phyloP scores from a whole-genome alignment of 2,797 vertebrate species.

The Gallinago solitaria region DNA sequence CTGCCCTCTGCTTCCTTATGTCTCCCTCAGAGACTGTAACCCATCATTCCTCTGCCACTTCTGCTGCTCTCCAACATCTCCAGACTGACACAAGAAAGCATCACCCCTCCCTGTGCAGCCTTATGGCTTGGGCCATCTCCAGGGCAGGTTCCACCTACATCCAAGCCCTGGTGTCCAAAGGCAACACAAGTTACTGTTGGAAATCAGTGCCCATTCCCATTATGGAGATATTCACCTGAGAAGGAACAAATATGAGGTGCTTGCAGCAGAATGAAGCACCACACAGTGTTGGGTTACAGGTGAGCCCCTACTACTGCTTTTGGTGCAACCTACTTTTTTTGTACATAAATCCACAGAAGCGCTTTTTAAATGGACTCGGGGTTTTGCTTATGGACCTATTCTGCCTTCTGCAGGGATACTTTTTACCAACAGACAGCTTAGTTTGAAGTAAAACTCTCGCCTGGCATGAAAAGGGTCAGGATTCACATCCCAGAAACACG shows the following conservation, averaged over 20 bases:
- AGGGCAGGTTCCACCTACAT: not conserved
- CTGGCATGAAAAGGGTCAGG: not conserved
- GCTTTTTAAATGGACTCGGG: not conserved
- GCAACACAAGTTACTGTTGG: not conserved
- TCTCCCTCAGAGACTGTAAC: not conserved
- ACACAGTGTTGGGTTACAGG: rapidly evolving
- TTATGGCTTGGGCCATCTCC: not conserved
- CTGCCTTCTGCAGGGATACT: not conserved
- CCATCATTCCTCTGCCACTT: not conserved
- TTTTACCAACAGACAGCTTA: not conserved
- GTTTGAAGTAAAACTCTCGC: not conserved
- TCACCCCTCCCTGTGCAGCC: not conserved
- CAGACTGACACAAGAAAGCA: not conserved
- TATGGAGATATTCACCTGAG: not conserved
- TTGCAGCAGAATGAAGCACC: not conserved
- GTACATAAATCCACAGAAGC: not conserved
- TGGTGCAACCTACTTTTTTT: not conserved
- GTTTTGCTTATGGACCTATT: not conserved
- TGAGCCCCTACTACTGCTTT: not conserved
- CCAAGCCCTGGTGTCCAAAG: not conserved
- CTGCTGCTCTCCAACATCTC: not conserved
- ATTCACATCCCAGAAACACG: not conserved
- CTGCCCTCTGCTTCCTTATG: not conserved
- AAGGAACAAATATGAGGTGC: not conserved
- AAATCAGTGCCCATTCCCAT: not conserved